Base-by-base conservation (phyloP, 2,797 vertebrate species). In the Ficedula albicollis region DNA sequence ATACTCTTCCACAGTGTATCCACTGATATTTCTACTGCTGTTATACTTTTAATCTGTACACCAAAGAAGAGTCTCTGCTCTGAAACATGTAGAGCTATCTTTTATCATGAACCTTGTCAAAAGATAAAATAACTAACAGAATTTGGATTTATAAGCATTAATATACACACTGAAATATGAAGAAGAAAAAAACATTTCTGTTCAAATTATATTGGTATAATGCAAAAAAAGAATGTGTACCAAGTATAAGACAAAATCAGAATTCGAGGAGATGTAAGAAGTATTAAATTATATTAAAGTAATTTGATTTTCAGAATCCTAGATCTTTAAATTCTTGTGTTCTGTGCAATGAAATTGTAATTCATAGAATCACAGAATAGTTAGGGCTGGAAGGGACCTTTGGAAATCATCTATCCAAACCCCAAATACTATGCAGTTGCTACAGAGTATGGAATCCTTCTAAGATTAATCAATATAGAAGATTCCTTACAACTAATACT, bases 131-230 rank as follows among this genome's bases (percentile, higher is more conserved):
- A 79, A 23, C 41, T 60, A 9, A 52, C 38, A 84, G 67, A 56
- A 73, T 81, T 90, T 94, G n/a, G 29, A 54, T 93, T 92, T 84
- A 87, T 68, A 91, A 93, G 36, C 25, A 96, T 89, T 95, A 91
- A 74, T 6, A 3, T 14, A 82, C 11, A 51, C 34, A 68, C 26
- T 83, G 84, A 95, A 95, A 97, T 60, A 44, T 38, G 25, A 83
- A 43, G 56, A 39, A 90, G 84, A 93, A 68, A 56, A 56, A 95
- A 73, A 4, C 20, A 20, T 55, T 95, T 74, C 43, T 29, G 70
- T 91, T 94, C 84, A 95, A 95, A 88, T 86, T 75, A 43, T 26
- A 49, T 23, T 84, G 14, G 4, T 77, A 95, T 63, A 93, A 93
- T 73, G 52, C 36, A 62, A 83, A 87, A 17, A 81, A 87, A 58